Evolutionary conservation across 2,113 vertebrate species (phyloP).

Genomic region (Entomyzon cyanotis): DNA sequence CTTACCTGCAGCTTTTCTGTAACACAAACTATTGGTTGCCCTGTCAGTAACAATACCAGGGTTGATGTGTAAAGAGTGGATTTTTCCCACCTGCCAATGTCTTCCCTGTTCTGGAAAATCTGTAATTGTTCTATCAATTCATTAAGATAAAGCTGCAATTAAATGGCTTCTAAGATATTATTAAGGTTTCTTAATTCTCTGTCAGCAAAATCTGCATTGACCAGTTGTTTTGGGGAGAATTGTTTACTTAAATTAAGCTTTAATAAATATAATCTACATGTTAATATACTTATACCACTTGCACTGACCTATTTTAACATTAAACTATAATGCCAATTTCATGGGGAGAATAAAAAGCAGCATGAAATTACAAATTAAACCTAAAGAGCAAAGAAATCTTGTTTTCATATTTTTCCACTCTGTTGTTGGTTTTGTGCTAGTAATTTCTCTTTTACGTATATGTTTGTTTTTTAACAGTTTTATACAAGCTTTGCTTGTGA

Average conservation of each 20-base stretch:
- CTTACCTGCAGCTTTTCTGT: not conserved
- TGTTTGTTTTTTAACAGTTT: constrained; percentile 81
- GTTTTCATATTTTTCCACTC: not conserved
- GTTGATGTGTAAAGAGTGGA: not conserved
- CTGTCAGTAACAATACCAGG: not conserved
- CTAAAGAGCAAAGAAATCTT: not conserved
- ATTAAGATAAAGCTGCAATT: not conserved
- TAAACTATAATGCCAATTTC: not conserved
- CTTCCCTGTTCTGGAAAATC: not conserved
- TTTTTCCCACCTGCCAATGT: not conserved
- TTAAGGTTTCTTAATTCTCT: not conserved
- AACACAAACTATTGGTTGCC: not conserved
- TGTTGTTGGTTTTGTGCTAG: constrained; percentile 51
- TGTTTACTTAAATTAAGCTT: not conserved
- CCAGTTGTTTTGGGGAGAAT: not conserved
- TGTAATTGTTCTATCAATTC: not conserved
- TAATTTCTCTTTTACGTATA: constrained; percentile 64
- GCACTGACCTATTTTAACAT: not conserved
- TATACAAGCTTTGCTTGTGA: constrained; percentile 81
- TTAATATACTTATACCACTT: not conserved
- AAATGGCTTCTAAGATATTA: not conserved
- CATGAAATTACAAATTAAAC: not conserved
- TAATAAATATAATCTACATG: not conserved
- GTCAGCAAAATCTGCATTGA: not conserved
- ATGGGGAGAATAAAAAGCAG: not conserved